phyloP scores from a whole-genome alignment of 2,888 invertebrate genomes.

The Scotopteryx bipunctaria region DNA sequence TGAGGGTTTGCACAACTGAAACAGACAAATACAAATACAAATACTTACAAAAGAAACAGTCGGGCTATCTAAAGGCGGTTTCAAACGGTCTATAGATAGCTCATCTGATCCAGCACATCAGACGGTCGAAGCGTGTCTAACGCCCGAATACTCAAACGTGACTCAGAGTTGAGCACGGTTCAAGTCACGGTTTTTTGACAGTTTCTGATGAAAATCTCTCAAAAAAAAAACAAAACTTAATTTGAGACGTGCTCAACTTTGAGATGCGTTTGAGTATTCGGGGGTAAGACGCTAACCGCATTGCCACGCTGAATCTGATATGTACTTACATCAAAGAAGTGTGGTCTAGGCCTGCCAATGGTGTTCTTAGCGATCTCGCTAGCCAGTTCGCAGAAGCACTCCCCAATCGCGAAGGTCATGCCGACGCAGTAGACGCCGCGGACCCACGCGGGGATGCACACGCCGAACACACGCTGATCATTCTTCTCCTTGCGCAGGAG shows the following conservation, averaged over 20 bases:
- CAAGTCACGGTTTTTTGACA: too few species aligned
- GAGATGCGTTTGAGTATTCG: too few species aligned
- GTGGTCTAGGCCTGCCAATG: slow-evolving; percentile 97
- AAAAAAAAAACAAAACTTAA: too few species aligned
- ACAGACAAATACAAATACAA: background rate
- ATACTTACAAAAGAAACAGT: background rate
- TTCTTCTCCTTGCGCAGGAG: slow-evolving; percentile 63
- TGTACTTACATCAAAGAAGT: slow-evolving; percentile 90
- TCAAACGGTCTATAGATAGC: too few species aligned
- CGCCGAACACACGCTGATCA: slow-evolving; percentile 77
- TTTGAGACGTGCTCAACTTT: too few species aligned
- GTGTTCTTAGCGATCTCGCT: slow-evolving; percentile 96
- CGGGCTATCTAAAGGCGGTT: too few species aligned
- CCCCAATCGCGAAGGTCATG: slow-evolving; percentile 91
- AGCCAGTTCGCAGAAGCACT: slow-evolving; percentile 91
- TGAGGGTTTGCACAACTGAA: slow-evolving; percentile 90
- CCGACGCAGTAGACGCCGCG: slow-evolving; percentile 87
- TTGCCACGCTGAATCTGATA: background rate
- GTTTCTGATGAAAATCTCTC: too few species aligned
- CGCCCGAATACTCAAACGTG: too few species aligned
- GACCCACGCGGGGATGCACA: slow-evolving; percentile 87
- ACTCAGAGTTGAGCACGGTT: too few species aligned
- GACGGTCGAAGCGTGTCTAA: too few species aligned
- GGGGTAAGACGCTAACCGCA: too few species aligned
- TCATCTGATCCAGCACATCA: too few species aligned